Evolutionary conservation across 2,888 invertebrate genomes (phyloP).

Genomic region (Chloroclystis v-ata): DNA sequence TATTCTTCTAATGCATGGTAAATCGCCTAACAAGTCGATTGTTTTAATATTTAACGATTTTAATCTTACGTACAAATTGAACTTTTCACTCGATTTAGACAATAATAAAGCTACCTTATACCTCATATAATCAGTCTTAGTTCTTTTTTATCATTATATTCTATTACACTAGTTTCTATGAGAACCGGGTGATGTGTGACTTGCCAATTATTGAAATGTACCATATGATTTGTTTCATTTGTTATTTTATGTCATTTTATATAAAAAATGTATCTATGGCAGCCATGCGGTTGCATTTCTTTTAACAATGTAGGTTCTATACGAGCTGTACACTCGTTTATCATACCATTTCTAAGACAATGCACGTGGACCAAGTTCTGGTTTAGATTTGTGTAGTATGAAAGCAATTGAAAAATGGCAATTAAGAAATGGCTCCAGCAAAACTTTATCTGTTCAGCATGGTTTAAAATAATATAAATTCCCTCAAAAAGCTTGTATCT

Average conservation of each 20-base stretch:
- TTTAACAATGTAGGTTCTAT: conserved; percentile 7
- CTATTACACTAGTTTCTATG: conserved; percentile 49
- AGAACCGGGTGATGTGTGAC: conserved; percentile 61
- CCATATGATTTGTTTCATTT: conserved; percentile 75
- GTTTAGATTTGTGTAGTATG: too few species aligned
- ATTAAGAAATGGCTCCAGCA: too few species aligned
- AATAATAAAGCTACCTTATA: conserved; percentile 49
- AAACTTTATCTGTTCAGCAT: too few species aligned
- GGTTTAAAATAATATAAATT: too few species aligned
- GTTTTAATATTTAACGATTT: conserved; percentile 50
- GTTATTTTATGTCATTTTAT: conserved; percentile 57
- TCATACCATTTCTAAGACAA: not conserved
- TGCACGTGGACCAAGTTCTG: too few species aligned
- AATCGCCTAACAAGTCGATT: conserved; percentile 42
- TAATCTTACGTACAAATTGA: conserved; percentile 59
- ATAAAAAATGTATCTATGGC: conserved; percentile 47
- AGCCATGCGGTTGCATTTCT: conserved; percentile 18
- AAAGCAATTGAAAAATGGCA: too few species aligned
- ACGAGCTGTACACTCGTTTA: not conserved
- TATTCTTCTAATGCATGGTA: conserved; percentile 49
- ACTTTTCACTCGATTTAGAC: conserved; percentile 52
- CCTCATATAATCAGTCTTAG: conserved; percentile 49
- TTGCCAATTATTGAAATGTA: conserved; percentile 69
- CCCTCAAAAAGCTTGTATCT: too few species aligned
- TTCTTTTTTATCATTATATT: conserved; percentile 53